Evolutionary conservation across 1,140 invertebrate genomes (phyloP), one percentile per base, ranked within the genome.

Genomic region (Spodoptera litura): DNA sequence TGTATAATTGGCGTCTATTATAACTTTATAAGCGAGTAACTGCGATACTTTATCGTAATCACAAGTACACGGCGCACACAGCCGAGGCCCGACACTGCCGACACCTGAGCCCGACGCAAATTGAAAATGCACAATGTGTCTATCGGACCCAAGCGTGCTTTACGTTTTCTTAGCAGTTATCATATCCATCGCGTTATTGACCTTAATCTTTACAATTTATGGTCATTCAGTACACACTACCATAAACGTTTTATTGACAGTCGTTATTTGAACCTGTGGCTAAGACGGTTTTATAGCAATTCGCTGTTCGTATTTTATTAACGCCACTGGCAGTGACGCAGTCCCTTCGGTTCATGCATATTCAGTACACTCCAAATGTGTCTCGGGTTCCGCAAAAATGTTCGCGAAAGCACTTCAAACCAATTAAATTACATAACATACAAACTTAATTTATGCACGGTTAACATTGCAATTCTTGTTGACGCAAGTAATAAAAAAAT

Each of bases 171-270:
- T 88, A 81, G 87, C 83, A 88, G 88, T 89, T 91, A 89, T 89
- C 85, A 90, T 92, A 91, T 88, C 81, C 85, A 88, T 89, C 83
- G 89, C 89, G 85, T 87, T 91, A 92, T 90, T 93, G 89, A 92
- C 91, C 90, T 89, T 92, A 93, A 91, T 92, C 89, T 91, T 89
- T 85, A 85, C 83, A 92, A 91, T 93, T 89, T 91, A 92, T 89
- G 85, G 86, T 87, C 87, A 89, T 89, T 89, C 84, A 86, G 87
- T 91, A 84, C 85, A 85, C 77, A 87, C 78, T 89, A 85, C 88
- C 86, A 89, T 93, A 91, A 90, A 89, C 82, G 88, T 89, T 88
- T 91, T 91, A 91, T 93, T 88, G 85, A 86, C 85, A 85, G 84
- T 88, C 87, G 85, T 89, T 88, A 88, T 85, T 89, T 87, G 84